Percentiles rank a stretch among this genome's conserved stretches.
Evolutionary conservation across 1,140 invertebrate genomes (phyloP).

Genomic region (Mercenaria mercenaria): DNA sequence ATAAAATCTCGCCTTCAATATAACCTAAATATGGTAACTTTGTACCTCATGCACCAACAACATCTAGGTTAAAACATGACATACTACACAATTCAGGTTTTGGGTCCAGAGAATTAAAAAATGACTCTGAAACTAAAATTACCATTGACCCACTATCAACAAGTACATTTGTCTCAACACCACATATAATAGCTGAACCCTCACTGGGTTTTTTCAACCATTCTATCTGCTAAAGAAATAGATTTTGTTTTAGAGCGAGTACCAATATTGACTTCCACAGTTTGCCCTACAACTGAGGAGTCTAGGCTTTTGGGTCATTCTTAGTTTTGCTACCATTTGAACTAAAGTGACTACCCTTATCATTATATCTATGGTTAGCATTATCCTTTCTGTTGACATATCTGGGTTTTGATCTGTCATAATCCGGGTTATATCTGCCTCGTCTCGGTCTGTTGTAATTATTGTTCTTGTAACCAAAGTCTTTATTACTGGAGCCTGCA

Average conservation of each 20-base stretch:
- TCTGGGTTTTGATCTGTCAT: too few relatives aligned
- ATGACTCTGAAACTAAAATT: neutral
- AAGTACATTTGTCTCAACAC: neutral
- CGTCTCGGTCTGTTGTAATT: neutral
- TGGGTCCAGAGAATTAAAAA: neutral
- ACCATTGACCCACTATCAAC: slow-evolving; percentile 30
- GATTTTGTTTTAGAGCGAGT: neutral
- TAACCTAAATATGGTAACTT: slow-evolving; percentile 16
- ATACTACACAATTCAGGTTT: neutral
- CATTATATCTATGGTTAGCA: neutral
- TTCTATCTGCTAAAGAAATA: neutral
- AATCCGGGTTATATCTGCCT: too few relatives aligned
- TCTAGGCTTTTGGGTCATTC: neutral
- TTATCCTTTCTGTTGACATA: neutral
- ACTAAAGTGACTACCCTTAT: neutral
- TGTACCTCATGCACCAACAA: neutral
- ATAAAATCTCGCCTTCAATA: neutral
- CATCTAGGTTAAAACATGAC: neutral
- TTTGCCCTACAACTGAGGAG: neutral
- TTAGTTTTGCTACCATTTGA: neutral
- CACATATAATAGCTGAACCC: neutral
- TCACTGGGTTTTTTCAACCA: neutral
- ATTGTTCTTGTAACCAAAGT: neutral
- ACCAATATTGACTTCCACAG: neutral
- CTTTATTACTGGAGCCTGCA: neutral